Evolutionary conservation across 2,888 invertebrate species (phyloP).

Genomic region (Incurvaria masculella): DNA sequence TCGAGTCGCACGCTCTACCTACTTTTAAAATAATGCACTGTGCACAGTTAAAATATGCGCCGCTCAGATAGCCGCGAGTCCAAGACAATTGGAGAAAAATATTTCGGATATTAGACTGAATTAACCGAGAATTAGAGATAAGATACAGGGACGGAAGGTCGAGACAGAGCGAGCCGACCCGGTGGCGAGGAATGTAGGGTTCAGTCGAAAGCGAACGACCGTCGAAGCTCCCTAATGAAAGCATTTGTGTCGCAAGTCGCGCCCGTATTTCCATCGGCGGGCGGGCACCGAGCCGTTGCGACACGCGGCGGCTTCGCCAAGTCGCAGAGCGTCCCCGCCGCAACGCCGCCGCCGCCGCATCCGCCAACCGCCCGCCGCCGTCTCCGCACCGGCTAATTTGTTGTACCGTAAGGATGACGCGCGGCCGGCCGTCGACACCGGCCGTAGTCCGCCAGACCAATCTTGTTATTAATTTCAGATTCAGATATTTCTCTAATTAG

Average conservation of each 20-base stretch:
- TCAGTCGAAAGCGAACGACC: neutral
- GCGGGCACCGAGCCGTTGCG: conserved; percentile 30
- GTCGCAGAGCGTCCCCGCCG: conserved; percentile 7
- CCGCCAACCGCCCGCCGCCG: neutral
- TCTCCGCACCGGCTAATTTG: neutral
- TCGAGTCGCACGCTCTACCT: neutral
- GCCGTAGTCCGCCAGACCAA: neutral
- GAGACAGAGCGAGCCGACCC: too few species aligned
- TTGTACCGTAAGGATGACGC: neutral
- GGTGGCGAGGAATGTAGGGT: neutral
- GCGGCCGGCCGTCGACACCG: neutral
- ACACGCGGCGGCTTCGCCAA: conserved; percentile 31
- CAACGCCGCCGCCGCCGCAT: neutral
- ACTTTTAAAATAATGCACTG: neutral
- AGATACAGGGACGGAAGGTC: too few species aligned
- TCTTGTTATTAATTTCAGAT: too few species aligned
- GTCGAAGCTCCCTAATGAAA: conserved; percentile 9
- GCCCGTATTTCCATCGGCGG: conserved; percentile 30
- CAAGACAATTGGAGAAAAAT: too few species aligned
- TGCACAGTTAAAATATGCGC: neutral
- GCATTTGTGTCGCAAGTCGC: conserved; percentile 26
- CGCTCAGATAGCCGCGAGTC: too few species aligned
- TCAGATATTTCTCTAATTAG: too few species aligned
- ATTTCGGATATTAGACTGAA: too few species aligned
- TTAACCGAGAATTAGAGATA: too few species aligned